Conservation (phyloP, 35 echinoderm and acorn worm genomes). For the Stichopus chloronotus region DNA sequence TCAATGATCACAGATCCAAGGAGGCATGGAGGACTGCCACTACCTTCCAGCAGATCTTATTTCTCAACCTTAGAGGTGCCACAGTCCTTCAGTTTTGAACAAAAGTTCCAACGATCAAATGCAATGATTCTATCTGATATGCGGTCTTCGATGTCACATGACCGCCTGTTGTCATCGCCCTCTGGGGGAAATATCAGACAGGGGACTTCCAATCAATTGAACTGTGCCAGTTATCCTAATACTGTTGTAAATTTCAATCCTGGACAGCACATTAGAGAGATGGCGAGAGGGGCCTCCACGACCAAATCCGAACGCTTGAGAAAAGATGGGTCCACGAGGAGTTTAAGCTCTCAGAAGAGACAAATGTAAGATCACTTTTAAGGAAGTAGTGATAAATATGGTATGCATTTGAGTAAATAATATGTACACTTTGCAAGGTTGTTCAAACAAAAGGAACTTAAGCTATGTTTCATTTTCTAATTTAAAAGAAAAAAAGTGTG, state of each 20-base stretch:
- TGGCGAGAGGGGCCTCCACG: neutral
- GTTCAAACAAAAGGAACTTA: no score
- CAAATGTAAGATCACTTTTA: slow-evolving; percentile 43
- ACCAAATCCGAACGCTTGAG: neutral
- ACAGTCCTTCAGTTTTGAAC: slow-evolving; percentile 36
- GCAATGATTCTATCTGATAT: slow-evolving; percentile 18
- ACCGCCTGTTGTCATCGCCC: neutral
- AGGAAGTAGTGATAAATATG: no score
- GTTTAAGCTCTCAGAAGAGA: slow-evolving; percentile 32
- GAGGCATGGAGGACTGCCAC: neutral
- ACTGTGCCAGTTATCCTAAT: neutral
- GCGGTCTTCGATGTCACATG: neutral
- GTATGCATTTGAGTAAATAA: no score
- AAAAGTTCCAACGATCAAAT: slow-evolving; percentile 22
- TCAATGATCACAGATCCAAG: slow-evolving; percentile 9
- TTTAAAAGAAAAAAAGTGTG: no score
- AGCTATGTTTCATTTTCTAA: no score
- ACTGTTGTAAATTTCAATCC: neutral
- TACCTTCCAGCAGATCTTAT: neutral
- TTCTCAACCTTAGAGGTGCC: slow-evolving; percentile 48
- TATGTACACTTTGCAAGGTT: no score
- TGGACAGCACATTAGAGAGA: neutral
- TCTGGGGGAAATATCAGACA: neutral
- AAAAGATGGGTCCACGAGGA: slow-evolving; percentile 8
- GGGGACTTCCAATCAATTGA: neutral